Conservation (phyloP, 1,140 invertebrate species). For the honey bee (Apis mellifera) region DNA sequence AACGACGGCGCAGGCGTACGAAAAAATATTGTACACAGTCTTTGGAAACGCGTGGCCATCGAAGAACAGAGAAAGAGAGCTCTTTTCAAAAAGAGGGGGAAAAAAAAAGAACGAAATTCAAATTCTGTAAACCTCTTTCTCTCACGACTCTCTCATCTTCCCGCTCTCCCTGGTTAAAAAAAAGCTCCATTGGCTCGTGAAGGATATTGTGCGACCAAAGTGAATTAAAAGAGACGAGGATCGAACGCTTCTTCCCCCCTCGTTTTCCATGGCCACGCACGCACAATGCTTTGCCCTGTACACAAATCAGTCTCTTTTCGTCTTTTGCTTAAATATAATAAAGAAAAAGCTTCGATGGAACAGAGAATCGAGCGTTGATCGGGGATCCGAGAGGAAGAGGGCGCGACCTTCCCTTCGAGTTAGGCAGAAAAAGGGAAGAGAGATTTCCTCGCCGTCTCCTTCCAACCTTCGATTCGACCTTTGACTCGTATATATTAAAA, state of each 20-base stretch:
- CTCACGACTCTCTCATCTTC: neutral
- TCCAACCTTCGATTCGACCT: neutral
- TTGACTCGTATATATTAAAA: slow-evolving; percentile 36
- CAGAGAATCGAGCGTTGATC: slow-evolving; percentile 43
- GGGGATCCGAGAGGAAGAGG: slow-evolving; percentile 35
- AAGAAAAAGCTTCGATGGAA: slow-evolving; percentile 45
- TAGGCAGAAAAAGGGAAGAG: slow-evolving; percentile 2
- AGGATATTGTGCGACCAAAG: no score
- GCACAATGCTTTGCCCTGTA: slow-evolving; percentile 75
- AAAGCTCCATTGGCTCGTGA: no score
- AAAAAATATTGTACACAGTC: slow-evolving; percentile 55
- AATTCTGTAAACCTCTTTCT: neutral
- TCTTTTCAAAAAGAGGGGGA: neutral
- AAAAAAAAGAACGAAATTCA: neutral
- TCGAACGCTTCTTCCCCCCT: neutral
- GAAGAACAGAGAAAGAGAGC: neutral
- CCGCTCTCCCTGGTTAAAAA: neutral
- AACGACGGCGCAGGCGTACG: slow-evolving; percentile 67
- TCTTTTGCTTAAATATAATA: slow-evolving; percentile 41
- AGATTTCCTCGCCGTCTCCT: neutral
- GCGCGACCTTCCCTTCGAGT: neutral
- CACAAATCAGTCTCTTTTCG: slow-evolving; percentile 50
- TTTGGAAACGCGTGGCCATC: slow-evolving; percentile 57
- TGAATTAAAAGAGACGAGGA: no score
- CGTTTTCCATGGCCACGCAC: slow-evolving; percentile 57